Evolutionary conservation across 2,113 vertebrate genomes (phyloP).

Genomic region (Apaloderma vittatum): DNA sequence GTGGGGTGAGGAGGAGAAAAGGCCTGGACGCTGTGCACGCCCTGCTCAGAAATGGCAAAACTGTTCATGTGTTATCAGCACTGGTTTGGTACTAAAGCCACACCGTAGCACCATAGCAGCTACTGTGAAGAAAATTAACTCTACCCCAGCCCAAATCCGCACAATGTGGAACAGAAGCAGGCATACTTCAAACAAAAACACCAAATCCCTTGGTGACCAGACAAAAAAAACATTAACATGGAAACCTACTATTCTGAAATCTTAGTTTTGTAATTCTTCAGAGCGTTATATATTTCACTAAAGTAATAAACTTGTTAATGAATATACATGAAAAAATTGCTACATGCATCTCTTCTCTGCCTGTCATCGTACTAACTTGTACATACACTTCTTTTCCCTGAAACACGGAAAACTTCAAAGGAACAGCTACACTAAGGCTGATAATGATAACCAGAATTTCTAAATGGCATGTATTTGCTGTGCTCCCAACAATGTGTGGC

Average conservation of each 20-base stretch:
- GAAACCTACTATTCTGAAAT: neutral
- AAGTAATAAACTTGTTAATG: neutral
- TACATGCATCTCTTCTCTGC: neutral
- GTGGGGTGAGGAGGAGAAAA: neutral
- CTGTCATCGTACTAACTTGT: neutral
- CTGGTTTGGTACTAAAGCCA: neutral
- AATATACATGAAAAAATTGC: neutral
- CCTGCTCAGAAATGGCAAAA: neutral
- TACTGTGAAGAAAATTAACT: neutral
- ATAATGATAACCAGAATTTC: neutral
- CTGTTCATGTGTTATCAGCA: neutral
- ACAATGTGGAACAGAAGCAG: neutral
- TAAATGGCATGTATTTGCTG: neutral
- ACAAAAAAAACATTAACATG: neutral
- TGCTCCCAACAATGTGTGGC: accelerated
- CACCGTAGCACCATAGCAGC: neutral
- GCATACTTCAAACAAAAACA: neutral
- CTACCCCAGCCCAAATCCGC: neutral
- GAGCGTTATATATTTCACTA: neutral
- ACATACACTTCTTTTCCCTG: neutral
- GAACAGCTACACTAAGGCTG: accelerated
- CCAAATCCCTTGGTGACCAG: too few species aligned
- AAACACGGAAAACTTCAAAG: neutral
- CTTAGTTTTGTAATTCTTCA: neutral
- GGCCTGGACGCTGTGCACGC: too few species aligned